These are phyloP conservation scores for Myzus persicae DNA, from an alignment of 1,140 invertebrate genomes.

Conservation along the genomic window DNA sequence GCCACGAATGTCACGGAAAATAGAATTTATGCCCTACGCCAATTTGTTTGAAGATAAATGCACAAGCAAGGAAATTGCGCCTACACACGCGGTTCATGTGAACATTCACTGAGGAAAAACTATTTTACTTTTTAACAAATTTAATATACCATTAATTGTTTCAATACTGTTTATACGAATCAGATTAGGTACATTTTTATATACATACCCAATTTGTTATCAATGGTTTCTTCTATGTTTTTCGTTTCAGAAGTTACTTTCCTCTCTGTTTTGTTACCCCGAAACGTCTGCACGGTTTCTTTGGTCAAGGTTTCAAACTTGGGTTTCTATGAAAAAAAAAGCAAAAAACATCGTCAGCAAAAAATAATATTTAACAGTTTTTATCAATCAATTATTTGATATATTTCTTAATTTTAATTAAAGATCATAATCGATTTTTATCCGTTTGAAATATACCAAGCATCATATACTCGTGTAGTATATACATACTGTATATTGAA, in stretches of 20 bases:
- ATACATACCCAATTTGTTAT: constrained; percentile 46
- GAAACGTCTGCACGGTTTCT: constrained; percentile 62
- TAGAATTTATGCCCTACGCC: background rate
- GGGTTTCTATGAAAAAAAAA: constrained; percentile 55
- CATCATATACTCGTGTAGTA: background rate
- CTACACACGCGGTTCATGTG: background rate
- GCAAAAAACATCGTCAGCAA: background rate
- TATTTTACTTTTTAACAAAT: background rate
- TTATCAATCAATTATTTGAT: no score
- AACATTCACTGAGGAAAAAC: background rate
- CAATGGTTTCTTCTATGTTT: constrained; percentile 55
- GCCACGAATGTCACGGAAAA: background rate
- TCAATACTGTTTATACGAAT: background rate
- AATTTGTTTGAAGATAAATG: background rate
- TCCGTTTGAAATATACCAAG: background rate
- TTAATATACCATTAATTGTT: background rate
- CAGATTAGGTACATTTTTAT: background rate
- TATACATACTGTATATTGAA: background rate
- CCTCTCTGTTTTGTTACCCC: constrained; percentile 61
- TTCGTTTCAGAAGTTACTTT: constrained; percentile 61
- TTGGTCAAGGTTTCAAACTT: constrained; percentile 62
- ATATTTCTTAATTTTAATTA: no score
- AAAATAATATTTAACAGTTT: background rate
- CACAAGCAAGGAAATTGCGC: background rate
- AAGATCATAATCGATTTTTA: background rate